phyloP scores from a whole-genome alignment of 1,140 invertebrate species.

The Vanessa tameamea region DNA sequence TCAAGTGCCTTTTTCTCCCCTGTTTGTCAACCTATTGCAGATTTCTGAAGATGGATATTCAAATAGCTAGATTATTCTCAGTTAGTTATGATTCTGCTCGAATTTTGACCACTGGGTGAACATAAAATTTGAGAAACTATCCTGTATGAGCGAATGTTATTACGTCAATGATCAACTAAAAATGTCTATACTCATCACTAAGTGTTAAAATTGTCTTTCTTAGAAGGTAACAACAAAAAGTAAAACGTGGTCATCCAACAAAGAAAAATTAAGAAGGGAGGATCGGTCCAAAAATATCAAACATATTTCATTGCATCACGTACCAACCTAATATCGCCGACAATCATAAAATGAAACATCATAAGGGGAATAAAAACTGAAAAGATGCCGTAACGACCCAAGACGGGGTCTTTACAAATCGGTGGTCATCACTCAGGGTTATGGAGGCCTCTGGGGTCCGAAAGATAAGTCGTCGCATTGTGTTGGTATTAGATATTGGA shows the following conservation, averaged over 20 bases:
- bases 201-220: neutral
- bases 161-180: too few species aligned
- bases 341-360: conserved; percentile 78
- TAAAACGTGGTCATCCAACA: conserved; percentile 30
- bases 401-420: conserved; percentile 73
- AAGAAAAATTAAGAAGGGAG: conserved; percentile 40
- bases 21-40: too few species aligned
- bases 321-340: conserved; percentile 62
- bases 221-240: conserved; percentile 13
- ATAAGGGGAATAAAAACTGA: conserved; percentile 77
- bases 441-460: conserved; percentile 51
- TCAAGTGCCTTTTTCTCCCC: too few species aligned
- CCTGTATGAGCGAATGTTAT: too few species aligned
- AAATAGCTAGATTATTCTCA: too few species aligned
- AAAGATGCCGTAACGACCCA: conserved; percentile 69
- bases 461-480: conserved; percentile 72
- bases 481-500: conserved; percentile 44
- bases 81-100: too few species aligned
- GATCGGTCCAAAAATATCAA: conserved; percentile 46
- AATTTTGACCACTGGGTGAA: too few species aligned
- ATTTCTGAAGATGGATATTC: too few species aligned
- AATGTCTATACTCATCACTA: too few species aligned
- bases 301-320: conserved; percentile 57
- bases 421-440: conserved; percentile 74
- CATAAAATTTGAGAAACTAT: too few species aligned